Percentiles rank a stretch among this genome's conserved stretches.
Evolutionary conservation across 2,113 vertebrate species (phyloP).

Genomic region (Psittacara wagleri): DNA sequence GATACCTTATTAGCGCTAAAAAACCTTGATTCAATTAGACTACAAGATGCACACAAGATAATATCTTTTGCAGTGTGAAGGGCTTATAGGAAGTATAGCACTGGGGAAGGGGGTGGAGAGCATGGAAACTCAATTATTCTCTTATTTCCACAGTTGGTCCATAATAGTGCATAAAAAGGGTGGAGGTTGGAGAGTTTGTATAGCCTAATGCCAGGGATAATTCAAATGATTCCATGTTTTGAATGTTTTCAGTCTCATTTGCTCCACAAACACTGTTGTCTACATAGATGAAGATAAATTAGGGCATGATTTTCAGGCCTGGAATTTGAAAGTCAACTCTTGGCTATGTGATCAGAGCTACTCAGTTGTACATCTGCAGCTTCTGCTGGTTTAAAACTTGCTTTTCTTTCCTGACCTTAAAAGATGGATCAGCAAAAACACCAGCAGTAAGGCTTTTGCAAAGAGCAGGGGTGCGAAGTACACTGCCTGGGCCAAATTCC

Average conservation of each 20-base stretch:
- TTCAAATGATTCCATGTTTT: neutral
- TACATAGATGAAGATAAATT: neutral
- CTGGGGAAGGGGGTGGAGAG: neutral
- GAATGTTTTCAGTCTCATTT: neutral
- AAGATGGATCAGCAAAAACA: neutral
- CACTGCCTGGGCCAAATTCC: conserved; percentile 37
- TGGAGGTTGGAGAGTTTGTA: neutral
- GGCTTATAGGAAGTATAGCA: neutral
- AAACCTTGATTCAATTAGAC: conserved; percentile 49
- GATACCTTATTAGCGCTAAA: conserved; percentile 28
- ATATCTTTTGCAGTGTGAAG: neutral
- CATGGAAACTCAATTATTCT: neutral
- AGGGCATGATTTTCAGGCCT: neutral
- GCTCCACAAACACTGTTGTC: neutral
- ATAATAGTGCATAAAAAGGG: neutral
- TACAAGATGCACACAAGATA: conserved; percentile 52
- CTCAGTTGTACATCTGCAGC: neutral
- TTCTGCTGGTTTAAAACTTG: neutral
- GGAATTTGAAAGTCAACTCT: neutral
- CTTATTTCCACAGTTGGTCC: neutral
- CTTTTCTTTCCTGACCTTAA: neutral
- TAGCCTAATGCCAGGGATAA: neutral
- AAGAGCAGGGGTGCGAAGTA: neutral
- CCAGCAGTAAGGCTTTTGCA: neutral
- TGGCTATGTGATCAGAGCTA: neutral